phyloP scores from a whole-genome alignment of 2,888 invertebrate genomes.

The Glyphotaelius pellucidus region DNA sequence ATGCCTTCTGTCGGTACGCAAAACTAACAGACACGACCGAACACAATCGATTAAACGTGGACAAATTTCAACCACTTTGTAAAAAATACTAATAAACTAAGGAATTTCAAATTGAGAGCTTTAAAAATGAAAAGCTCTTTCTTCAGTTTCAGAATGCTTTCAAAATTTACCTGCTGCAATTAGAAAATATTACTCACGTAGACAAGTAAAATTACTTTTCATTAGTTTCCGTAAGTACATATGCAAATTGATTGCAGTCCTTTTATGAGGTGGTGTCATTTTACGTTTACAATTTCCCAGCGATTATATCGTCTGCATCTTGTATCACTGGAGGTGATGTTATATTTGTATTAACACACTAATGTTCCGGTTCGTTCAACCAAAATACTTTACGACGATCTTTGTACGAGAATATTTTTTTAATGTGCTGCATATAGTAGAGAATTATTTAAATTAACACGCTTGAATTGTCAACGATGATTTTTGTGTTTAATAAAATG shows the following conservation, averaged over 20 bases:
- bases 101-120: not conserved
- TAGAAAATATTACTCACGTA: not conserved
- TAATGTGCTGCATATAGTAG: slow-evolving; percentile 25
- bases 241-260: not conserved
- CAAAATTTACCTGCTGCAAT: not conserved
- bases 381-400: slow-evolving; percentile 9
- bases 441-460: slow-evolving; percentile 35
- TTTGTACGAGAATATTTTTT: not conserved
- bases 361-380: not conserved
- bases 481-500: slow-evolving; percentile 39
- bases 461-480: slow-evolving; percentile 37
- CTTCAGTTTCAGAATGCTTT: not conserved
- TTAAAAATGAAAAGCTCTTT: not conserved
- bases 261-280: not conserved
- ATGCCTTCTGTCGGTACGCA: slow-evolving; percentile 62
- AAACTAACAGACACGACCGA: slow-evolving; percentile 8
- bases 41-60: slow-evolving; percentile 5
- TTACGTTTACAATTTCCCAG: not conserved
- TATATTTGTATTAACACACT: not conserved
- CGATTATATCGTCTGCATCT: not conserved
- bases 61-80: not conserved
- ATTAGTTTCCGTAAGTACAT: not conserved
- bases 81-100: not conserved
- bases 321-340: not conserved
- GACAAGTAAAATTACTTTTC: not conserved